Evolutionary conservation across 2,888 invertebrate species (phyloP).

Genomic region (Hymenopus coronatus): DNA sequence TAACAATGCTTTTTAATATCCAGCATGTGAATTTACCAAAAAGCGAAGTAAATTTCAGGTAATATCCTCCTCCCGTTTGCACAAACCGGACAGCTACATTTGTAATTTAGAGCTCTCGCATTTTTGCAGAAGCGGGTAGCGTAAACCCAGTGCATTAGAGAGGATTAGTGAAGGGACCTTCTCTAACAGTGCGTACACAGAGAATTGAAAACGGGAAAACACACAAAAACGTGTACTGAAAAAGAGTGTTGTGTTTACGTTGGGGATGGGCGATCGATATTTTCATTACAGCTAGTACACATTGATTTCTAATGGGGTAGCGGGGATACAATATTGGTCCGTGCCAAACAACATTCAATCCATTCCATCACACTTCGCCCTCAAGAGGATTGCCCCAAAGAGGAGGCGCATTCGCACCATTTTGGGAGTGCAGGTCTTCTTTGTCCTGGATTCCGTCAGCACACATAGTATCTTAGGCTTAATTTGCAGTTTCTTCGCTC

Average conservation of each 20-base stretch:
- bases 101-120: not conserved
- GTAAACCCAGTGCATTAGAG: not conserved
- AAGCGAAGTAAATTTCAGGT: not conserved
- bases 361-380: not conserved
- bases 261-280: not conserved
- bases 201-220: not conserved
- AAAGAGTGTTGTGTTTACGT: not conserved
- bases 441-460: not conserved
- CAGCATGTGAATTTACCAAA: not conserved
- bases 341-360: not conserved
- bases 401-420: not conserved
- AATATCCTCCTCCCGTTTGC: not conserved
- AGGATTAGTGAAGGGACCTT: not conserved
- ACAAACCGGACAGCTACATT: not conserved
- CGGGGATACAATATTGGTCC: not conserved
- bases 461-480: no score
- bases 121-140: not conserved
- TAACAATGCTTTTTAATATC: not conserved
- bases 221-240: not conserved
- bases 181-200: not conserved
- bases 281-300: not conserved
- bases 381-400: not conserved
- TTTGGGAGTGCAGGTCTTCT: not conserved
- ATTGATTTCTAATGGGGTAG: conserved; percentile 5
- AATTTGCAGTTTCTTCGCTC: no score